These are phyloP conservation scores for Caenorhabditis auriculariae DNA, from an alignment of 2,888 invertebrate species.

Conservation along the genomic window DNA sequence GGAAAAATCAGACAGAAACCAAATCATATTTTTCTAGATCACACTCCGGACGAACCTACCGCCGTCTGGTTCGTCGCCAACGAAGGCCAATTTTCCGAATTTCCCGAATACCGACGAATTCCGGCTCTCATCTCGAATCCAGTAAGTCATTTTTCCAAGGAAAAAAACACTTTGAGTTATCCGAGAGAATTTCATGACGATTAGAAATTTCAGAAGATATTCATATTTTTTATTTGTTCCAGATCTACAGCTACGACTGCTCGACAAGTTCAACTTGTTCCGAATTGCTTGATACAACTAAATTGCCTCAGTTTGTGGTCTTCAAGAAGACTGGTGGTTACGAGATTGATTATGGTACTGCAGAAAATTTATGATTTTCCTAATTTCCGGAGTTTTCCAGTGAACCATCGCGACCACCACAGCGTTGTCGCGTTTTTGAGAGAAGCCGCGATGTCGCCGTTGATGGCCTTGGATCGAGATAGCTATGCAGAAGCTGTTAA, in stretches of 20 bases:
- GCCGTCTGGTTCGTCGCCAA: slow-evolving; percentile 35
- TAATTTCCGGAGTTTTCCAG: slow-evolving; percentile 51
- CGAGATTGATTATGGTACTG: slow-evolving; percentile 75
- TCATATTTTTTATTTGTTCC: not conserved
- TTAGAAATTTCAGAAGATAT: too few relatives aligned
- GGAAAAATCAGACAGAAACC: too few relatives aligned
- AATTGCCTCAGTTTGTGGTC: slow-evolving; percentile 75
- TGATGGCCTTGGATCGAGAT: slow-evolving; percentile 65
- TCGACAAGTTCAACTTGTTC: slow-evolving; percentile 63
- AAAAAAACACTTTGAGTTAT: too few relatives aligned
- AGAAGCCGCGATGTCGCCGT: slow-evolving; percentile 69
- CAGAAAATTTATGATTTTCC: not conserved
- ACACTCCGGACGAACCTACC: slow-evolving; percentile 23
- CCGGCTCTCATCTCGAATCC: slow-evolving; percentile 12
- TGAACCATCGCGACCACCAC: slow-evolving; percentile 63
- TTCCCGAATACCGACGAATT: slow-evolving; percentile 27
- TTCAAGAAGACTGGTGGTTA: slow-evolving; percentile 77
- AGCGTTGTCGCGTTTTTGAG: slow-evolving; percentile 71
- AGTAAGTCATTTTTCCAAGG: too few relatives aligned
- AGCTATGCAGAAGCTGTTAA: slow-evolving; percentile 57
- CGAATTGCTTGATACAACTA: slow-evolving; percentile 65
- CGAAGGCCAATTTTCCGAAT: slow-evolving; percentile 15
- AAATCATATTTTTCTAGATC: too few relatives aligned
- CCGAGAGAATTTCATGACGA: too few relatives aligned
- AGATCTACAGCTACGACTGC: slow-evolving; percentile 67